Evolutionary conservation across 1,140 invertebrate genomes (phyloP).

Genomic region (Patella vulgata): DNA sequence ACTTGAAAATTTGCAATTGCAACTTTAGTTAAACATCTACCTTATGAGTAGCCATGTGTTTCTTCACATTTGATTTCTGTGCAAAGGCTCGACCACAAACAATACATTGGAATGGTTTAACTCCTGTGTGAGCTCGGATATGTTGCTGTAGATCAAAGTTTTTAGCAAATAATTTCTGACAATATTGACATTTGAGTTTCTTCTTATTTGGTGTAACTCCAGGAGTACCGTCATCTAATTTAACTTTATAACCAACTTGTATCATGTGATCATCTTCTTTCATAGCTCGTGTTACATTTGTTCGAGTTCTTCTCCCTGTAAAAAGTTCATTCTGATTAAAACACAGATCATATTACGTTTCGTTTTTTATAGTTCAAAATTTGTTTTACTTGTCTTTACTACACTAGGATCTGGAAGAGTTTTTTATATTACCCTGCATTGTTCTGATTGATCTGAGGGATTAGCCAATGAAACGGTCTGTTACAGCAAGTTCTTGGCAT

Average conservation of each 20-base stretch:
- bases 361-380: too few relatives aligned
- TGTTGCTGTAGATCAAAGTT: conserved; percentile 79
- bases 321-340: conserved; percentile 50
- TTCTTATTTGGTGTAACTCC: conserved; percentile 32
- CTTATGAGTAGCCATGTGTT: conserved; percentile 94
- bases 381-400: too few relatives aligned
- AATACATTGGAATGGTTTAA: conserved; percentile 71
- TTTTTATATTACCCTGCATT: conserved; percentile 34
- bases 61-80: conserved; percentile 96
- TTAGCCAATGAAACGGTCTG: too few relatives aligned
- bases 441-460: too few relatives aligned
- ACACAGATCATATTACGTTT: too few relatives aligned
- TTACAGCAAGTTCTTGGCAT: too few relatives aligned
- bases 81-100: conserved; percentile 73
- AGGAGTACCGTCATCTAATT: conserved; percentile 12
- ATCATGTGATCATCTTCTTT: neutral
- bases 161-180: conserved; percentile 67
- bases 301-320: conserved; percentile 65
- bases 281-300: conserved; percentile 71
- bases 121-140: conserved; percentile 76
- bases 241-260: neutral
- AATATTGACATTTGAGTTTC: conserved; percentile 59
- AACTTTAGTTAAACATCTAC: too few relatives aligned
- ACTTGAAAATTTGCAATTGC: too few relatives aligned
- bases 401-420: too few relatives aligned